Conservation (phyloP, 2,888 invertebrate genomes). For the Cheilosia scutellata region DNA sequence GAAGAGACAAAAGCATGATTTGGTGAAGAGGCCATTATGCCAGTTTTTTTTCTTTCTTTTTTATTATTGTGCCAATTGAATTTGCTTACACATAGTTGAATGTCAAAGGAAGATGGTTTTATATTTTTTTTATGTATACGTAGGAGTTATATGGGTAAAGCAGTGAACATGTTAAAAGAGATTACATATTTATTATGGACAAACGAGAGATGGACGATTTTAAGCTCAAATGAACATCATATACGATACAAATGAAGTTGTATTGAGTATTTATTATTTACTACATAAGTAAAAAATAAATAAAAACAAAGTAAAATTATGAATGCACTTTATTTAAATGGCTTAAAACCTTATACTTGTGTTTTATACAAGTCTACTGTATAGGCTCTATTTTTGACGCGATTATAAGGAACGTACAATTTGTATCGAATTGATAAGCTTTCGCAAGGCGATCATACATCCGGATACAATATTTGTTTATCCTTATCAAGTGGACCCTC, state of each 20-base stretch:
- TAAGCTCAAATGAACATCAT: not conserved
- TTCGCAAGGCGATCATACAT: no score
- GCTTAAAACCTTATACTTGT: no score
- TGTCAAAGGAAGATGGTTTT: slow-evolving; percentile 36
- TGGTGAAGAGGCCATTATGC: slow-evolving; percentile 76
- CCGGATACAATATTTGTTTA: no score
- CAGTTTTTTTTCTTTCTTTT: slow-evolving; percentile 33
- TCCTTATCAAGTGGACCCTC: no score
- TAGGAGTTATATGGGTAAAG: slow-evolving; percentile 29
- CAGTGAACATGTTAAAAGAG: slow-evolving; percentile 41
- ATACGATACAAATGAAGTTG: not conserved
- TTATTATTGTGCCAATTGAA: slow-evolving; percentile 60
- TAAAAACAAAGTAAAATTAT: no score
- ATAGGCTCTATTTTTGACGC: no score
- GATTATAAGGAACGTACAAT: no score
- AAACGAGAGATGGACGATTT: slow-evolving; percentile 13
- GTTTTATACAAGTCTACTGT: no score
- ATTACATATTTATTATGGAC: slow-evolving; percentile 9
- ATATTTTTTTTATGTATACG: slow-evolving; percentile 2
- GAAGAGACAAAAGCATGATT: slow-evolving; percentile 73
- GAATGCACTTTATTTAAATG: no score
- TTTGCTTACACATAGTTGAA: slow-evolving; percentile 41
- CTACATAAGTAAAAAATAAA: no score
- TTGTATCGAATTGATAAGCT: no score
- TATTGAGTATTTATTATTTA: no score